Evolutionary conservation across 1,140 invertebrate genomes (phyloP), one percentile per base, ranked within the genome.

Genomic region (Leptopilina clavipes): DNA sequence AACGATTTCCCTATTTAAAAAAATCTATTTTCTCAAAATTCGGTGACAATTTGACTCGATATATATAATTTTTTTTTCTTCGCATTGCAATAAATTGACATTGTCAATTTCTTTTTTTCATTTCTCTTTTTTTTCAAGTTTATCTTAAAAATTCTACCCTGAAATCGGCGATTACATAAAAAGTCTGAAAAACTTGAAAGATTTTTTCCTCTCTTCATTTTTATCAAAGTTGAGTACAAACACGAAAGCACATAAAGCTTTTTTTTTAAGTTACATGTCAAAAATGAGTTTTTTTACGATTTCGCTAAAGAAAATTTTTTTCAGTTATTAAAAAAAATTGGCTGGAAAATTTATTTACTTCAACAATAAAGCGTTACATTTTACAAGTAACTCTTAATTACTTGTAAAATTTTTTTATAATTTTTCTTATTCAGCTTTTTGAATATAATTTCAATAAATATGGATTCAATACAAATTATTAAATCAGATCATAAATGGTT

Each of bases 31-130:
- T 31, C 22, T 31, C 22, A 37, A 59, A 65, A 65, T 65, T 65
- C 59, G 14, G 59, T 31, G 22, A n/a, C 12, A 65, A 65, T 65
- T 65, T 65, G 19, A 31, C 25, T 65, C 25, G 56, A 59, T 59
- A 59, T 25, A 25, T 17, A n/a, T 52, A 54, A 40, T 40, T 40
- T 40, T 40, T 40, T 40, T 40, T 9, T 65, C 11, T 7, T n/a
- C 9, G 12, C 8, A 65, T 37, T 37, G 1, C 3, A 11, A 65
- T 31, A 31, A 65, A 65, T 65, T 65, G 59, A 6, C 22, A 31
- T 31, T 31, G 25, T 31, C 25, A 31, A 31, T 31, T 31, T 2
- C 1, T 31, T 59, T 59, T 59, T 2, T 7, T 22, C 3, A 8
- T 12, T 22, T 22, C 11, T 31, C 12, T n/a, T 65, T 65, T 31